phyloP scores from a whole-genome alignment of 2,888 invertebrate species.

The Eurytoma adleriae region DNA sequence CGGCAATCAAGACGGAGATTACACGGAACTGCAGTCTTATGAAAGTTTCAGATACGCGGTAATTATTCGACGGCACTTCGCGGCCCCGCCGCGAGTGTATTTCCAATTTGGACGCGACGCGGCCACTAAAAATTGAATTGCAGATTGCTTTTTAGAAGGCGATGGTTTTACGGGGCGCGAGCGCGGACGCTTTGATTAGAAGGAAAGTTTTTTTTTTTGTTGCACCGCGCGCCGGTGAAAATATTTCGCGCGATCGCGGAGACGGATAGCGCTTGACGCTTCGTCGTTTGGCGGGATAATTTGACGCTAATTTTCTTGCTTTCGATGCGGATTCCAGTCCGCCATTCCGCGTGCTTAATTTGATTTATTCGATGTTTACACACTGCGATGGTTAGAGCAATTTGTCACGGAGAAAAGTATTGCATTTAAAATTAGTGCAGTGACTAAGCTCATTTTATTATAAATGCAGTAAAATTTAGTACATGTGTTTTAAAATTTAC shows the following conservation, averaged over 20 bases:
- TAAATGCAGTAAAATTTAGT: too few relatives aligned
- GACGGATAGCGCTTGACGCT: too few relatives aligned
- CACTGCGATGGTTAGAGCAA: too few relatives aligned
- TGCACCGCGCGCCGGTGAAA: neutral
- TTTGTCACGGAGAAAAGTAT: too few relatives aligned
- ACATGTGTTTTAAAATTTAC: too few relatives aligned
- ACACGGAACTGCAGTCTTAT: slow-evolving; percentile 56
- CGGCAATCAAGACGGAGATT: slow-evolving; percentile 58
- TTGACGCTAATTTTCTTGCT: too few relatives aligned
- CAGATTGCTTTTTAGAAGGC: slow-evolving; percentile 32
- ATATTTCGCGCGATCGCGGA: neutral
- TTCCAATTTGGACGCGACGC: slow-evolving; percentile 33
- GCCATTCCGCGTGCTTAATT: too few relatives aligned
- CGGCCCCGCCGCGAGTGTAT: slow-evolving; percentile 12
- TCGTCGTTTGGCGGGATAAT: too few relatives aligned
- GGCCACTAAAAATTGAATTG: slow-evolving; percentile 43
- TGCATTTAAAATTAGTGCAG: too few relatives aligned
- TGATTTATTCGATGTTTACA: too few relatives aligned
- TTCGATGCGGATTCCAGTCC: too few relatives aligned
- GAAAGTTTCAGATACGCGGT: slow-evolving; percentile 60
- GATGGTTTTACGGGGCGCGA: slow-evolving; percentile 20
- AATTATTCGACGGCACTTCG: slow-evolving; percentile 37
- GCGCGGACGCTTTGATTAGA: neutral
- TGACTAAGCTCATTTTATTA: too few relatives aligned
- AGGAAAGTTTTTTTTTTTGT: slow-evolving; percentile 32